These are phyloP conservation scores for Illadopsis cleaveri DNA, from an alignment of 2,113 vertebrate species.

Conservation along the genomic window DNA sequence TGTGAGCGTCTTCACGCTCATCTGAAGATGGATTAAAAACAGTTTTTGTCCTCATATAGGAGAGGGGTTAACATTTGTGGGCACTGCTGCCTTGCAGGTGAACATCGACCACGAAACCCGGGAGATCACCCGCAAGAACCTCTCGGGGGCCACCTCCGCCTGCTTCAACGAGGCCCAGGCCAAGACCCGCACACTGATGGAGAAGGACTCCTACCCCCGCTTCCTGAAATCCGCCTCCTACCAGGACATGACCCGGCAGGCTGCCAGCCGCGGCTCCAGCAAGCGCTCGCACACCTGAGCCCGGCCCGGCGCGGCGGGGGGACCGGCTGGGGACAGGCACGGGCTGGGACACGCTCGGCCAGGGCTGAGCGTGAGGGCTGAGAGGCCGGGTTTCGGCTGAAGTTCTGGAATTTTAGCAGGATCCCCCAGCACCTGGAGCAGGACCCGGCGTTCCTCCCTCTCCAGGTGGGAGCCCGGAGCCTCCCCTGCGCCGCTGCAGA, in stretches of 20 bases:
- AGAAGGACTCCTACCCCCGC: conserved; percentile 82
- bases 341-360: neutral
- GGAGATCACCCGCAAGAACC: conserved; percentile 74
- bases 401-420: neutral
- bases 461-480: neutral
- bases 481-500: neutral
- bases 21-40: neutral
- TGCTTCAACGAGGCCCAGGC: conserved; percentile 79
- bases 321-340: neutral
- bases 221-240: conserved; percentile 80
- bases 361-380: neutral
- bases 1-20: neutral
- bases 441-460: neutral
- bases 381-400: accelerated
- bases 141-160: conserved; percentile 36
- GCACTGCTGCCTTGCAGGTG: conserved; percentile 69
- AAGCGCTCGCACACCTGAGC: conserved; percentile 73
- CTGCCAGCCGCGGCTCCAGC: conserved; percentile 12
- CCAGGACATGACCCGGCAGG: conserved; percentile 71
- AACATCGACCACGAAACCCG: conserved; percentile 83
- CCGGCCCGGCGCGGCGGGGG: accelerated
- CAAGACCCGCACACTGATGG: conserved; percentile 79
- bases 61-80: neutral
- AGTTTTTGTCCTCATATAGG: neutral
- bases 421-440: neutral